A percentile compares a stretch with the other conserved stretches of the same genome.
Evolutionary conservation across 1,140 invertebrate species (phyloP).

Genomic region (Araneus ventricosus): DNA sequence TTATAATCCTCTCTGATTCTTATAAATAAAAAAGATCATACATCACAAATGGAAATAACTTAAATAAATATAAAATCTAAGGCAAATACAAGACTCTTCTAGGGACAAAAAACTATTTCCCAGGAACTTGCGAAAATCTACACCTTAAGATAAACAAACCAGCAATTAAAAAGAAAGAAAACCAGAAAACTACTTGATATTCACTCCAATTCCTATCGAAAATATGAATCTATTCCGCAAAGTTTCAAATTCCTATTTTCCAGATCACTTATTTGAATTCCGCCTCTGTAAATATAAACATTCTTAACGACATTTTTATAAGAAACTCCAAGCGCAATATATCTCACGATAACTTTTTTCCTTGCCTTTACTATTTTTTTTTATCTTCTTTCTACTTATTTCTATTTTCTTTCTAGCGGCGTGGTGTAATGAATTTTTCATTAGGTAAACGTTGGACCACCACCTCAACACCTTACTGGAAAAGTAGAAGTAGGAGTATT

Average conservation of each 20-base stretch:
- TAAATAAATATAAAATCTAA: too few species aligned
- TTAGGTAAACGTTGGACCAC: constrained; percentile 54
- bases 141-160: background rate
- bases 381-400: constrained; percentile 1
- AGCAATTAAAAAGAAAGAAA: background rate
- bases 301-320: constrained; percentile 53
- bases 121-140: background rate
- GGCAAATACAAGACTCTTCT: too few species aligned
- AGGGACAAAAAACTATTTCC: background rate
- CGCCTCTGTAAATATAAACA: constrained; percentile 57
- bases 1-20: too few species aligned
- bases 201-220: background rate
- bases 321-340: constrained; percentile 34
- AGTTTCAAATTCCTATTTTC: constrained; percentile 24
- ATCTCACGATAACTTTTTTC: constrained; percentile 8
- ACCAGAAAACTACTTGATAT: background rate
- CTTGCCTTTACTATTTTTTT: background rate
- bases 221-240: background rate
- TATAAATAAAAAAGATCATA: too few species aligned
- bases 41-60: too few species aligned
- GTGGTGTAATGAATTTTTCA: constrained; percentile 66
- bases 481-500: constrained; percentile 27
- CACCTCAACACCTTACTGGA: constrained; percentile 50
- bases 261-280: constrained; percentile 27
- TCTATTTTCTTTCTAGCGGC: constrained; percentile 18